Base-by-base conservation (phyloP, 1,140 invertebrate genomes). In the Brachionus sp. region DNA sequence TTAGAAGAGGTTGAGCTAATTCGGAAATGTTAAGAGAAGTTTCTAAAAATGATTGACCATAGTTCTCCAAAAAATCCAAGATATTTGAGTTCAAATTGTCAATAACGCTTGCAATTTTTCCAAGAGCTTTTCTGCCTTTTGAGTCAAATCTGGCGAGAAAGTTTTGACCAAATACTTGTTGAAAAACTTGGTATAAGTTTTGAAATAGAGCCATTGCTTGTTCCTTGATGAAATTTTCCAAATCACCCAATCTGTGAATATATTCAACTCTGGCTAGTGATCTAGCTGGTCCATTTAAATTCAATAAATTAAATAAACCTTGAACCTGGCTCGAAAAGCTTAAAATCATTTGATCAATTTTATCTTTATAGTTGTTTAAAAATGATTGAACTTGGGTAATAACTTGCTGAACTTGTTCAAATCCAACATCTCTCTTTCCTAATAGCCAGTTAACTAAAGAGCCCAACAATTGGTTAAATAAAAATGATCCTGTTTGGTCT, bases 1-100 rank as follows among this genome's bases (percentile, higher is more conserved):
- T 75, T 3, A 75, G 23, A 10, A 75, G 6, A 29, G 70, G 70
- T 35, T 25, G 25, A 44, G 70, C 39, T 12, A 75, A 46, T 25
- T 46, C 39, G 19, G 70, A 44, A 10, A 75, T 44, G 25, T 75
- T 75, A 5, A 33, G 1, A 25, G 70, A 42, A 12, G 70, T 25
- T 75, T 75, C 16, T 35, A 75, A 75, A n/a, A 75, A 75, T 46
- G 39, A 46, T 75, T 75, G 39, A 46, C 70, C 70, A 46, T 25
- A 75, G 25, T 46, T 75, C 25, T 75, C 70, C 39, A 75, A 75
- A 35, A 75, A 13, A 25, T 46, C 7, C 19, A 44, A 44, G 37
- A 75, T 46, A 46, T 42, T 25, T 46, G 70, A 75, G 5, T 16
- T 75, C 42, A 75, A 75, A 46, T 46, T 75, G 70, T 75, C 44